Conservation (phyloP, 2,113 vertebrate species). For the Ifrita kowaldi region DNA sequence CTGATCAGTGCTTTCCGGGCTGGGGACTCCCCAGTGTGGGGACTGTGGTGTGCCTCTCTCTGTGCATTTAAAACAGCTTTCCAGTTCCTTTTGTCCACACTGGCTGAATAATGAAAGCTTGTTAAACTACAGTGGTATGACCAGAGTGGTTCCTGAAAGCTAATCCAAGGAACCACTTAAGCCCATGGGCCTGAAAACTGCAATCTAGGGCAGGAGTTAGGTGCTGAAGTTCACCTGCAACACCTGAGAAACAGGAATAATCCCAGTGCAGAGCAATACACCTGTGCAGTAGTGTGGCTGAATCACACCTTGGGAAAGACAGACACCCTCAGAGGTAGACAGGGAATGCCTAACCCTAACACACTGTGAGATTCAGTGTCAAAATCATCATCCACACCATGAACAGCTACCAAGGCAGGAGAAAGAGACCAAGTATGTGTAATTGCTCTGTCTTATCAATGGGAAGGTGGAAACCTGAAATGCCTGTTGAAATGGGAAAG, state of each 20-base stretch:
- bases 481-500: neutral
- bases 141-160: neutral
- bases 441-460: neutral
- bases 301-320: neutral
- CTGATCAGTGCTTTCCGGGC: neutral
- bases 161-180: neutral
- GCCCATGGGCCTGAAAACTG: neutral
- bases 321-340: neutral
- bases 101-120: neutral
- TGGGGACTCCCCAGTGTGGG: neutral
- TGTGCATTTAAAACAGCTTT: neutral
- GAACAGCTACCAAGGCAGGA: neutral
- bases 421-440: neutral
- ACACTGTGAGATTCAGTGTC: too few species aligned
- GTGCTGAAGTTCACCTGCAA: neutral
- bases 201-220: neutral
- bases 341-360: neutral
- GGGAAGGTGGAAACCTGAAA: neutral
- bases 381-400: neutral
- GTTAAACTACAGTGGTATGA: neutral
- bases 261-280: neutral
- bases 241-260: neutral
- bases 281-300: accelerated
- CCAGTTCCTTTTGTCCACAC: neutral
- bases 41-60: neutral